Evolutionary conservation across 2,797 vertebrate species (phyloP), one percentile per base, ranked within the genome.

Genomic region (Acanthurus tractus): DNA sequence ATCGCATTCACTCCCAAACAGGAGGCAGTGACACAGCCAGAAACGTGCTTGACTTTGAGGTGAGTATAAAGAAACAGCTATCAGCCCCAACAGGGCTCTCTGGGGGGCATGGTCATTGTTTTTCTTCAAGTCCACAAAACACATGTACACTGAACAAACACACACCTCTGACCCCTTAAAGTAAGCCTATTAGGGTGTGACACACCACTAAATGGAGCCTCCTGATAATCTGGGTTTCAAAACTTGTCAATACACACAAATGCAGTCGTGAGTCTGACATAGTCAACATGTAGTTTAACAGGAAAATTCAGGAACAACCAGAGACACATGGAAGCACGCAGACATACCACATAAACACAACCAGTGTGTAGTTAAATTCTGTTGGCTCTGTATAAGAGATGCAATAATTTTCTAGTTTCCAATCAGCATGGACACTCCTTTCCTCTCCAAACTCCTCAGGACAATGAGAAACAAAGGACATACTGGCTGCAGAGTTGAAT

Each of bases 391-490:
- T n/a, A 69, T 14, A 62, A 53, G 63, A 40, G 42, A 68, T 40
- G 45, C 52, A 52, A 48, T 78, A 17, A 81, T 74, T 83, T 84
- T 38, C 22, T n/a, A 12, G 70, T 75, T 86, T 74, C 72, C 81
- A 87, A 88, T 89, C 81, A 90, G 71, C 9, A 14, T 65, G 69
- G 79, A 77, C 72, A 72, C 74, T 61, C 73, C 8, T 67, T 67
- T 59, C 68, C 67, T 79, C 85, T 82, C 56, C 56, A 85, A 82
- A 76, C 59, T 80, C 64, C 49, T 82, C 59, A 63, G 84, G 61
- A 90, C 85, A 92, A 91, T 89, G 84, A 88, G 80, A 90, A 83
- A 79, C 81, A 91, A 90, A 92, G 92, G 89, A 86, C 89, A 84
- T 2, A 69, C 66, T 42, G 59, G 23, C 71, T 68, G 79, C 83